Conservation (phyloP, 2,113 vertebrate species). For the Xiphophorus couchianus region DNA sequence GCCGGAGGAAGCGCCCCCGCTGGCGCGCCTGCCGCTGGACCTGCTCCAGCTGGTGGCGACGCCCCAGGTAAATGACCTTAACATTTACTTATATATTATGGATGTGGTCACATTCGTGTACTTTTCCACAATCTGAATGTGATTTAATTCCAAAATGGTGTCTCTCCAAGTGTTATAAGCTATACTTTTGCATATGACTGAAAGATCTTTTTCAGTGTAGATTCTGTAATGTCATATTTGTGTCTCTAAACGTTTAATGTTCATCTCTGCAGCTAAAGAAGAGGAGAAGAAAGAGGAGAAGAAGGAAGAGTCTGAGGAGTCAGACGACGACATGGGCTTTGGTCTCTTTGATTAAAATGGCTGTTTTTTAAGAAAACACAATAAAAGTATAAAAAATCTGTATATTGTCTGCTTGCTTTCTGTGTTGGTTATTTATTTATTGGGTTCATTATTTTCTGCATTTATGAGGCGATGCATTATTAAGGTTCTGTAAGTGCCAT, state of each 20-base stretch:
- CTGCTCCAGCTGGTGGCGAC: constrained; percentile 85
- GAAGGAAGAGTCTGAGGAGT: constrained; percentile 97
- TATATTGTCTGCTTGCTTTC: too few relatives aligned
- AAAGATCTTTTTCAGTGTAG: not conserved
- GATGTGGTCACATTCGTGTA: not conserved
- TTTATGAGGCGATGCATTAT: too few relatives aligned
- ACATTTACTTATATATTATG: too few relatives aligned
- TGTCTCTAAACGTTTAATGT: constrained; percentile 8
- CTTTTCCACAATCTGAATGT: not conserved
- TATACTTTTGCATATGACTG: not conserved
- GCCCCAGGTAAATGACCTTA: constrained; percentile 84
- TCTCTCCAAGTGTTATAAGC: not conserved
- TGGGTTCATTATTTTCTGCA: too few relatives aligned
- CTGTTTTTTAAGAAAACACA: constrained; percentile 76
- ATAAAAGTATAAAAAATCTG: constrained; percentile 60
- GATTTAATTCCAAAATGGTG: too few relatives aligned
- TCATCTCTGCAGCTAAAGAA: constrained; percentile 81
- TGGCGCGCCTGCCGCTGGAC: constrained; percentile 87
- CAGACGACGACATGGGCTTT: constrained; percentile 99
- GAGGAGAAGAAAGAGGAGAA: constrained; percentile 98
- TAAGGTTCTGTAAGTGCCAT: too few relatives aligned
- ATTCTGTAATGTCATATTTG: not conserved
- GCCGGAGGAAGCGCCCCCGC: constrained; percentile 81
- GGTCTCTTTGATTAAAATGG: constrained; percentile 94
- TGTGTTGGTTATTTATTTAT: too few relatives aligned